phyloP scores from a whole-genome alignment of 2,888 invertebrate genomes.

The Halocaridina rubra region DNA sequence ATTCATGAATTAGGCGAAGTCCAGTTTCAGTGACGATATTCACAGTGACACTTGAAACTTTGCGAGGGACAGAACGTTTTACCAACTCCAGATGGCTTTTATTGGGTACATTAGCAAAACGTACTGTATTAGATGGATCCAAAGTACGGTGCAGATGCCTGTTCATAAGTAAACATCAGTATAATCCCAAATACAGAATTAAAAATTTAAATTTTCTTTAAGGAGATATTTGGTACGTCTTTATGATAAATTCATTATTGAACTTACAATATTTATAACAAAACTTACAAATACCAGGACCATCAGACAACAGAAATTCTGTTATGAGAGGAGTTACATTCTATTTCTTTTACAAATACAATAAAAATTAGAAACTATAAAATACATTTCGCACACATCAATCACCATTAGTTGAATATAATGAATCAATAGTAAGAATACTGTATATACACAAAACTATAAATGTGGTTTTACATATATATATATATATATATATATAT shows the following conservation, averaged over 20 bases:
- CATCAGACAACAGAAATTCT: no score
- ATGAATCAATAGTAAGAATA: not conserved
- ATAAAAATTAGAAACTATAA: no score
- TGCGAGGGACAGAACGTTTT: conserved; percentile 58
- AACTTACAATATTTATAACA: no score
- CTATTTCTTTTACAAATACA: no score
- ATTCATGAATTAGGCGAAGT: conserved; percentile 33
- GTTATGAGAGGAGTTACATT: no score
- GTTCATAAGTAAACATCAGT: no score
- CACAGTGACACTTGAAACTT: conserved; percentile 21
- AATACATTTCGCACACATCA: not conserved
- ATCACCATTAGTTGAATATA: not conserved
- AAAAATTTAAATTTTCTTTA: no score
- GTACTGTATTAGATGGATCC: conserved; percentile 81
- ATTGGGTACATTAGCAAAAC: conserved; percentile 89
- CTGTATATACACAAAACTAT: no score
- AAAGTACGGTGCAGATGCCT: conserved; percentile 81
- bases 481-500: not conserved
- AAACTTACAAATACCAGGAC: not conserved
- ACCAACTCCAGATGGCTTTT: conserved; percentile 87
- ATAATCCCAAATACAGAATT: no score
- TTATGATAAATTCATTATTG: no score
- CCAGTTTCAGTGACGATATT: conserved; percentile 38
- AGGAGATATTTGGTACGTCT: no score
- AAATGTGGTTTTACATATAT: not conserved